Percentiles rank a stretch among this genome's conserved stretches.
These are phyloP conservation scores for Otus scops DNA, from an alignment of 2,797 vertebrate species.

Conservation along the genomic window DNA sequence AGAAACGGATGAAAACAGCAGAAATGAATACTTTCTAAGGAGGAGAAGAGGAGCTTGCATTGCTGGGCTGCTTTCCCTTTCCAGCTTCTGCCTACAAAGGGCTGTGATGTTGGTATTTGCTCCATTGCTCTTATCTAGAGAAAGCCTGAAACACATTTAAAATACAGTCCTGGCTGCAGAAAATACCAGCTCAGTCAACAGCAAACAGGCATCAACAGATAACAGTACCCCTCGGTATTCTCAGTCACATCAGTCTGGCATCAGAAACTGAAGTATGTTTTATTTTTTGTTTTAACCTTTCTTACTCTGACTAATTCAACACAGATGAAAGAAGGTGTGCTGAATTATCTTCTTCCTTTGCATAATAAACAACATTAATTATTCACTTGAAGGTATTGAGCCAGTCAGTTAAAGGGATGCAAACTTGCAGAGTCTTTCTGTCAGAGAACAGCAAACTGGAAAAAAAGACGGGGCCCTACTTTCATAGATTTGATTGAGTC, in stretches of 20 bases:
- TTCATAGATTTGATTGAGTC: background rate
- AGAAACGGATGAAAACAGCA: background rate
- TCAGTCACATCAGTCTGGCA: background rate
- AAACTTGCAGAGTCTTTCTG: background rate
- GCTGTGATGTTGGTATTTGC: background rate
- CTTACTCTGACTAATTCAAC: background rate
- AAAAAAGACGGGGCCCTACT: background rate
- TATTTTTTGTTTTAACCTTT: slow-evolving; percentile 2
- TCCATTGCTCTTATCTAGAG: background rate
- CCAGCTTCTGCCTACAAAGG: background rate
- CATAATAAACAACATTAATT: slow-evolving; percentile 17
- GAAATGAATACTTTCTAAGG: background rate
- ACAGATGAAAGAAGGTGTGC: background rate
- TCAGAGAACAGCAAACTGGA: background rate
- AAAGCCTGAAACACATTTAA: background rate
- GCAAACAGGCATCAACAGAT: background rate
- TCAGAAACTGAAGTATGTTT: background rate
- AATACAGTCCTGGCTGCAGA: background rate
- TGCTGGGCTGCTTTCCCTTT: background rate
- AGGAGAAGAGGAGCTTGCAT: background rate
- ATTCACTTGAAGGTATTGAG: background rate
- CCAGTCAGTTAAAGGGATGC: background rate
- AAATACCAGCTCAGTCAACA: background rate
- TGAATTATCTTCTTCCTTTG: background rate
- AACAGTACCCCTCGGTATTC: background rate